phyloP scores from a whole-genome alignment of 2,888 invertebrate genomes.

The Branchinecta sandiegonensis region DNA sequence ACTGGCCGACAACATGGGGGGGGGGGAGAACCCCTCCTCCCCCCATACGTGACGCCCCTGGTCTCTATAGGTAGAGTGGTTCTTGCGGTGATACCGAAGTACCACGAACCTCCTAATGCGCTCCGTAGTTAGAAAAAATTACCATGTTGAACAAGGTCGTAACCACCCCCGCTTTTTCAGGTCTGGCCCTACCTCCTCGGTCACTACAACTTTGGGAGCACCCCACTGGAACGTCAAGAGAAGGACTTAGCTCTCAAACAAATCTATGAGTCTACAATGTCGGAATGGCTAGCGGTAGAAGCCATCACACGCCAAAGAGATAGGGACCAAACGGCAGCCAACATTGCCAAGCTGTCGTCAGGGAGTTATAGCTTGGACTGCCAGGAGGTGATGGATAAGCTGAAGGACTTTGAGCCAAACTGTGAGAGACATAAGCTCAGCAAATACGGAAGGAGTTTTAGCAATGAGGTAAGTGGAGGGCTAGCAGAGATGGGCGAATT shows the following conservation, averaged over 20 bases:
- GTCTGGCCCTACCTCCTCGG: slow-evolving; percentile 79
- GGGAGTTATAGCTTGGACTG: slow-evolving; percentile 35
- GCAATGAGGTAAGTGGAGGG: slow-evolving; percentile 36
- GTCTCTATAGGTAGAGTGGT: no score
- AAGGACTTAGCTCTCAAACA: slow-evolving; percentile 53
- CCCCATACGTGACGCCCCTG: no score
- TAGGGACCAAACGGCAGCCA: slow-evolving; percentile 65
- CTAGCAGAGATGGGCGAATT: no score
- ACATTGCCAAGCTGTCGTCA: slow-evolving; percentile 66
- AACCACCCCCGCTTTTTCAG: slow-evolving; percentile 32
- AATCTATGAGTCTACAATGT: slow-evolving; percentile 77
- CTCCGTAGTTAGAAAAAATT: neutral
- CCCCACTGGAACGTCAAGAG: slow-evolving; percentile 47
- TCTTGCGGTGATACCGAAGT: no score
- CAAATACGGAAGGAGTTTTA: slow-evolving; percentile 29
- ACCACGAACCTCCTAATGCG: no score
- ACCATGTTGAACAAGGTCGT: neutral
- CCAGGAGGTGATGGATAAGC: slow-evolving; percentile 25
- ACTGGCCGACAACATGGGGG: no score
- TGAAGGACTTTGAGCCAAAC: slow-evolving; percentile 6
- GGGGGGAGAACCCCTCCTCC: no score
- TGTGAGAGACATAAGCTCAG: slow-evolving; percentile 24
- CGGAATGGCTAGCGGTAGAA: slow-evolving; percentile 88
- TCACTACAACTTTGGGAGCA: slow-evolving; percentile 65
- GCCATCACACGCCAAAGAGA: slow-evolving; percentile 73